Conservation (phyloP, 2,113 vertebrate species). For the Nestor notabilis region DNA sequence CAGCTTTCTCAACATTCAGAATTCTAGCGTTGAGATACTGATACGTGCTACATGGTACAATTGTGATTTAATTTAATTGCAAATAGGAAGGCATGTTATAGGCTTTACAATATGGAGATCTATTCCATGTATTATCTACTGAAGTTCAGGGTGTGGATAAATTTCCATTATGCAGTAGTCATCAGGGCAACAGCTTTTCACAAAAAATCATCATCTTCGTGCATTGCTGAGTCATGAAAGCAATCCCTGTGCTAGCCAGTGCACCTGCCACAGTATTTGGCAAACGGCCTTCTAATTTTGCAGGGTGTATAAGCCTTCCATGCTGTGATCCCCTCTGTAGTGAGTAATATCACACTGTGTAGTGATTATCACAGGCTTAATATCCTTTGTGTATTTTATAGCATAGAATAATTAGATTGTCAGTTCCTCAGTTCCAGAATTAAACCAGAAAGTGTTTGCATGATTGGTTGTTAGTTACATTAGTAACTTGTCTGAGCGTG, state of each 20-base stretch:
- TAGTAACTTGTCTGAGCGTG: background rate
- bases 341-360: background rate
- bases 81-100: background rate
- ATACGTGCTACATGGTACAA: background rate
- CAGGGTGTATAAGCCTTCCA: background rate
- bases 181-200: background rate
- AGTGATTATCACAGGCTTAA: background rate
- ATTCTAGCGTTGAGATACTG: background rate
- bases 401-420: background rate
- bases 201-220: background rate
- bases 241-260: background rate
- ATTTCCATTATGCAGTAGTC: background rate
- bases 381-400: background rate
- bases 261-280: background rate
- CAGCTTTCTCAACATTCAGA: background rate
- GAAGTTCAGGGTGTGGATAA: background rate
- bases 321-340: background rate
- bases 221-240: background rate
- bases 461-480: background rate
- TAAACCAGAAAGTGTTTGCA: background rate
- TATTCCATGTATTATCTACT: background rate
- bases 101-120: background rate
- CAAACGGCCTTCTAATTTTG: background rate
- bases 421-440: rapidly evolving
- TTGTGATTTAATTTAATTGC: background rate